phyloP scores from a whole-genome alignment of 2,888 invertebrate genomes.

The Cremastobaeus sp. region DNA sequence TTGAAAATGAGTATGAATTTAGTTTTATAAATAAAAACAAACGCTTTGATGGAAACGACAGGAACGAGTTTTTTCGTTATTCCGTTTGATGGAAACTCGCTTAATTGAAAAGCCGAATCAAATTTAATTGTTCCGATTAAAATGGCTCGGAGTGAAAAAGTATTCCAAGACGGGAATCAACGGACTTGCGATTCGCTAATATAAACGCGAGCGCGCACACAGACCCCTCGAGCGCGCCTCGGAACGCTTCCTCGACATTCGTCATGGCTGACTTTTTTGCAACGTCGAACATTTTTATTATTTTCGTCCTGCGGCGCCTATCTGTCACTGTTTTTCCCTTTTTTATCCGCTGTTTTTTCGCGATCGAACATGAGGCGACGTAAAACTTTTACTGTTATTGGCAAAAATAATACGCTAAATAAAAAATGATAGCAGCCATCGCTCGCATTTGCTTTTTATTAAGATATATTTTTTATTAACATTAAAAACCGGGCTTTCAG shows the following conservation, averaged over 20 bases:
- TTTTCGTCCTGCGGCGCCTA: neutral
- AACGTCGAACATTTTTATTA: constrained; percentile 24
- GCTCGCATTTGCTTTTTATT: constrained; percentile 17
- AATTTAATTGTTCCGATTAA: too few species aligned
- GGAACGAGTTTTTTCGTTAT: too few species aligned
- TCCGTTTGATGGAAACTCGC: too few species aligned
- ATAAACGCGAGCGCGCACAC: constrained; percentile 1
- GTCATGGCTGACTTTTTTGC: constrained; percentile 13
- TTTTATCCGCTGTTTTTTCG: constrained; percentile 4
- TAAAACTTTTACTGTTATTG: constrained; percentile 25
- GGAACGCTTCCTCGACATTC: constrained; percentile 9
- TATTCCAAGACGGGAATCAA: too few species aligned
- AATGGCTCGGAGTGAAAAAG: too few species aligned
- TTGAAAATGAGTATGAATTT: too few species aligned
- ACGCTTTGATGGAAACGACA: too few species aligned
- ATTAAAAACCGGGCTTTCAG: constrained; percentile 16
- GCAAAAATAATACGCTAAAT: constrained; percentile 23
- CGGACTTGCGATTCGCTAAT: constrained; percentile 4
- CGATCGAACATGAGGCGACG: constrained; percentile 14
- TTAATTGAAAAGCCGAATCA: too few species aligned
- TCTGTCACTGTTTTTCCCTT: neutral
- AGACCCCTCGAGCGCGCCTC: neutral
- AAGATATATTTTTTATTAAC: constrained; percentile 33
- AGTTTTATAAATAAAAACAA: too few species aligned
- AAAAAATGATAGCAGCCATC: constrained; percentile 17